Percentiles rank a stretch among this genome's conserved stretches.
phyloP scores from a whole-genome alignment of 2,888 invertebrate genomes.

The Acrocyrtus sp. region DNA sequence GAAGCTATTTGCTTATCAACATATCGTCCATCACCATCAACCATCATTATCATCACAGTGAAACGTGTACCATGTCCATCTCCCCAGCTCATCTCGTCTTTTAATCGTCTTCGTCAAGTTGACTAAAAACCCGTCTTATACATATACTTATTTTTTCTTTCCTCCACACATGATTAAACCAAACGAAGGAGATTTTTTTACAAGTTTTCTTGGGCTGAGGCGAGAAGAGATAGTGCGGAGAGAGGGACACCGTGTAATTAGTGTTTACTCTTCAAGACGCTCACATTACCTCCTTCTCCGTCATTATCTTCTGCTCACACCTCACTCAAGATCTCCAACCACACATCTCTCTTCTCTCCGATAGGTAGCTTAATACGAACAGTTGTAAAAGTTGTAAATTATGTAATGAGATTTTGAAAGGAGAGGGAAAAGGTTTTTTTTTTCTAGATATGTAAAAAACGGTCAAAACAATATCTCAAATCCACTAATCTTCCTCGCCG shows the following conservation, averaged over 20 bases:
- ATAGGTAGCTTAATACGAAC: conserved; percentile 5
- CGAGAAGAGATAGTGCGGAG: too few relatives aligned
- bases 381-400: conserved; percentile 27
- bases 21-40: not conserved
- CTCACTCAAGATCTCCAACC: not conserved
- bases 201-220: too few relatives aligned
- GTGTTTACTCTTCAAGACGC: conserved; percentile 9
- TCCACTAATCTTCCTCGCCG: not conserved
- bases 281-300: not conserved
- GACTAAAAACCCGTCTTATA: conserved; percentile 21
- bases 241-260: conserved; percentile 45
- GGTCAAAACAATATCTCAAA: too few relatives aligned
- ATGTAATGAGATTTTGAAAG: not conserved
- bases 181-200: conserved; percentile 14
- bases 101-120: not conserved
- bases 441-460: too few relatives aligned
- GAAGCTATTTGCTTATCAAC: conserved; percentile 2
- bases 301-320: conserved; percentile 14
- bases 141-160: conserved; percentile 4
- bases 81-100: not conserved
- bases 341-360: not conserved
- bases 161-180: conserved; percentile 33
- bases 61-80: not conserved
- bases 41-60: not conserved
- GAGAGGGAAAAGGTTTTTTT: too few relatives aligned